phyloP scores from a whole-genome alignment of 2,797 vertebrate species.

The Xiphophorus birchmanni region DNA sequence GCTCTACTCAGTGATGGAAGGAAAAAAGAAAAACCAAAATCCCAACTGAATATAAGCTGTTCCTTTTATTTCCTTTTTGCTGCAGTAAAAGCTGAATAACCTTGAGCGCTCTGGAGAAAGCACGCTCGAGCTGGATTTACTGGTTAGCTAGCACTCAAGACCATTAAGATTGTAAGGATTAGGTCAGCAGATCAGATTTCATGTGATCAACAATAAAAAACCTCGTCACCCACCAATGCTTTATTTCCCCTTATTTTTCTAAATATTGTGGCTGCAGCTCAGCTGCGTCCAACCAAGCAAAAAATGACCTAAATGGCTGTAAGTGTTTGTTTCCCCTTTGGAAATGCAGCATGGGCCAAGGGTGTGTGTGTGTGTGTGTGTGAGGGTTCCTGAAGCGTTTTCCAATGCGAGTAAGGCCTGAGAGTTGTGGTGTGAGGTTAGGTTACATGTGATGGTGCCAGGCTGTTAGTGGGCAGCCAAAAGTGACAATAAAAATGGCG shows the following conservation, averaged over 20 bases:
- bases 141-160: slow-evolving; percentile 62
- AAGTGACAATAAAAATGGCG: slow-evolving; percentile 56
- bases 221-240: slow-evolving; percentile 28
- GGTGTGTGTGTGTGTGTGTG: no score
- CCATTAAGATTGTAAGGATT: slow-evolving; percentile 67
- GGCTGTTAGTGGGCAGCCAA: slow-evolving; percentile 35
- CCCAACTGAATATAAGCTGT: slow-evolving; percentile 11
- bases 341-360: slow-evolving; percentile 12
- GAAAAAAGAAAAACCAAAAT: not conserved
- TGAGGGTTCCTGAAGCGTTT: not conserved
- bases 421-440: slow-evolving; percentile 35
- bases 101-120: slow-evolving; percentile 36
- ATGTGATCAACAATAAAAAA: slow-evolving; percentile 61
- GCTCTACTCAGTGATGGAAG: not conserved
- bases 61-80: not conserved
- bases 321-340: slow-evolving; percentile 44
- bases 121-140: slow-evolving; percentile 55
- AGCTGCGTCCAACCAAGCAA: slow-evolving; percentile 46
- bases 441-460: slow-evolving; percentile 45
- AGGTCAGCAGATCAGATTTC: slow-evolving; percentile 61
- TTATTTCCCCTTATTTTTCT: slow-evolving; percentile 47
- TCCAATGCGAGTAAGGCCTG: not conserved
- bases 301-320: slow-evolving; percentile 47
- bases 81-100: slow-evolving; percentile 36
- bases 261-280: slow-evolving; percentile 35